Evolutionary conservation across 2,113 vertebrate species (phyloP), one percentile per base, ranked within the genome.

Genomic region (Antidorcas marsupialis): DNA sequence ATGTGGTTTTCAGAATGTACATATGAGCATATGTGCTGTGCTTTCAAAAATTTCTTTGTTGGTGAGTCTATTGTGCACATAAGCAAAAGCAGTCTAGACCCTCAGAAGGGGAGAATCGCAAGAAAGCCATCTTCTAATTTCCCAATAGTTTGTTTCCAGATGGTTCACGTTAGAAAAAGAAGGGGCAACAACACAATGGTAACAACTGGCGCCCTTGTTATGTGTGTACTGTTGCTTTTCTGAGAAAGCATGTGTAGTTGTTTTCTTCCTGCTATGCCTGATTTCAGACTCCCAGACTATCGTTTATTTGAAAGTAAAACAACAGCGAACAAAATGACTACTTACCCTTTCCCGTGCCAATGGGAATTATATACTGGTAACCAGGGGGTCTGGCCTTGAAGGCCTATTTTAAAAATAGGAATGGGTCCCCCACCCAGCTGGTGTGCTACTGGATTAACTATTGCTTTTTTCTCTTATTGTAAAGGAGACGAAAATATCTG

Each of bases 1-100:
- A 33, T 33, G 92, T 78, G 96, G 90, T 45, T 87, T 89, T 95
- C 85, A 28, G 74, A 76, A 74, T 36, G 36, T 64, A 83, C 55
- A 67, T 57, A 50, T 2, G 43, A 95, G 91, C 95, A 47, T 45
- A 21, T 62, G 97, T 76, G 91, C 96, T 81, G 76, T 36, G 98
- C 90, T 91, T 89, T 94, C 95, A 87, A 74, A 55, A 85, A 67
- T 83, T 8, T 64, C 94, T 95, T 97, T 93, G 79, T 89, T 83
- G 47, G 50, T 5, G 16, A 43, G 15, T 94, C 88, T 87, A 64
- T 91, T 92, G 92, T 97, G 81, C 53, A 88, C 64, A 86, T 2
- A 76, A 59, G 39, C 91, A 57, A 87, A 67, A 52, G 6, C 33
- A 3, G 28, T 45, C 43, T 53, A 45, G 85, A 78, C 94, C 85